Evolutionary conservation across 2,113 vertebrate species (phyloP), one percentile per base, ranked within the genome.

Genomic region (Tympanuchus pallidicinctus): DNA sequence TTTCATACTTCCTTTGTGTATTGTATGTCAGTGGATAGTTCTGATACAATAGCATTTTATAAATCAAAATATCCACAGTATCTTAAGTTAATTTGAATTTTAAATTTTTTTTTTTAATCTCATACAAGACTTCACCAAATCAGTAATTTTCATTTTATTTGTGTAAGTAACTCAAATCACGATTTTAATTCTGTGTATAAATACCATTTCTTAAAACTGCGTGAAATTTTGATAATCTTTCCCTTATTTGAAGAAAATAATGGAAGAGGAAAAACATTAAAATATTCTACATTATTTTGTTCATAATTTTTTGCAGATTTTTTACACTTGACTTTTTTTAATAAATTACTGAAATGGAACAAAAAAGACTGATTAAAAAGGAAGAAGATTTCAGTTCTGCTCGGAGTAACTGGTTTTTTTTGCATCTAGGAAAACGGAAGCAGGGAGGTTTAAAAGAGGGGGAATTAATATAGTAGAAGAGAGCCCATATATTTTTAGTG

Each of bases 1-100:
- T 86, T 94, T 94, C 72, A 21, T 86, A 86, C 6, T 88, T 83
- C 13, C 21, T 25, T 4, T 64, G 10, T 88, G 15, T 88, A n/a
- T 47, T 88, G 14, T 83, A 27, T 83, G 9, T 43, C 38, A 67
- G 25, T 38, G 69, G 34, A 38, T 36, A 52, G 27, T 30, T 71
- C 17, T 71, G 48, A 38, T 52, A 10, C 30, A 38, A 10, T 60
- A 34, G 17, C 28, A 38, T 88, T 96, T 94, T 86, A 64, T 93
- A 69, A 93, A 96, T 95, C 94, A 96, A 96, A 69, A 67, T 67
- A 36, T 36, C 32, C 2, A 3, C 28, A 81, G 15, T 60, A 17
- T 90, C 28, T 63, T 70, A 40, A 42, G 17, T 82, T 89, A 34
- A 70, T 89, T 88, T 36, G 8, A 82, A 18, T 82, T 89, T 2